Percentiles rank a stretch among this genome's conserved stretches.
Conservation (phyloP, 2,113 vertebrate species). For the Chloropsis cyanopogon region DNA sequence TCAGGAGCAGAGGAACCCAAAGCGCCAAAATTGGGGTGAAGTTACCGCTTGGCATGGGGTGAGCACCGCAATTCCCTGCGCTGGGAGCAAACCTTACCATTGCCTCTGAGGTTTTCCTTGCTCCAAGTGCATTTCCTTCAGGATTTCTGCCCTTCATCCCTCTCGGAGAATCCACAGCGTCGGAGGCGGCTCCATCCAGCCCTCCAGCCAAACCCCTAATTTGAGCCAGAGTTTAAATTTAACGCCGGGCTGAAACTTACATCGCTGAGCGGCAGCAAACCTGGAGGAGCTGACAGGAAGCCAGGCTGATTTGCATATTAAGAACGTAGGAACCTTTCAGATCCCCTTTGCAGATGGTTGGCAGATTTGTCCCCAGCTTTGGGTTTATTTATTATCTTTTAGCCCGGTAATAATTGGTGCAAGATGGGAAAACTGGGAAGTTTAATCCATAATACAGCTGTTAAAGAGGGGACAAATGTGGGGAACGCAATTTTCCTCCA, state of each 20-base stretch:
- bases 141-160: not conserved
- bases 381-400: not conserved
- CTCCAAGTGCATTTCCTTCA: not conserved
- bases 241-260: not conserved
- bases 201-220: not conserved
- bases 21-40: accelerated
- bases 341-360: not conserved
- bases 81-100: not conserved
- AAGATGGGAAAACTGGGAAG: not conserved
- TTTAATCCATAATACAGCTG: not conserved
- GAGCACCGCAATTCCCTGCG: accelerated
- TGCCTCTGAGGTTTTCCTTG: not conserved
- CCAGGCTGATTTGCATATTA: not conserved
- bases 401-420: not conserved
- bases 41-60: accelerated
- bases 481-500: not conserved
- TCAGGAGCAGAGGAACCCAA: not conserved
- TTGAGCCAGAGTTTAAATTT: not conserved
- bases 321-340: not conserved
- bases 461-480: not conserved
- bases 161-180: not conserved
- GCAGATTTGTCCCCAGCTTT: not conserved
- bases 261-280: not conserved
- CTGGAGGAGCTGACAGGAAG: conserved; percentile 6
- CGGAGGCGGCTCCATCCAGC: not conserved